phyloP scores from a whole-genome alignment of 2,113 vertebrate genomes.

The Accipiter virgatus region DNA sequence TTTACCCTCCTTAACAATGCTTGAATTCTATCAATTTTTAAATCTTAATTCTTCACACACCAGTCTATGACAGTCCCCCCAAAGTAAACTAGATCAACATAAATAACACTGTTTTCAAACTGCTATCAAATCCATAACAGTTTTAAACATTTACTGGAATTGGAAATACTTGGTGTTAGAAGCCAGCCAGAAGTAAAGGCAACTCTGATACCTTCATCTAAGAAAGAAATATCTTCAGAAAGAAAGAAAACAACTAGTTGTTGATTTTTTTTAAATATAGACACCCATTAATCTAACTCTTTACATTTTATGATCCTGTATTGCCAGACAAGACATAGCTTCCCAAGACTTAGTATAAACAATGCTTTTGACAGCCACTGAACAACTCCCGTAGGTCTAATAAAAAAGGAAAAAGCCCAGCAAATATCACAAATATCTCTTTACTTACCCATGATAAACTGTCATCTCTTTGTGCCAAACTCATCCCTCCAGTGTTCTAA shows the following conservation, averaged over 20 bases:
- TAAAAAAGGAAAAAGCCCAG: not conserved
- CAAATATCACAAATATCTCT: not conserved
- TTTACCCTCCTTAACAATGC: not conserved
- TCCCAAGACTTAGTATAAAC: not conserved
- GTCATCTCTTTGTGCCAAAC: not conserved
- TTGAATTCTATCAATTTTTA: not conserved
- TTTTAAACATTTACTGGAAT: not conserved
- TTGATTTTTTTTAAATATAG: not conserved
- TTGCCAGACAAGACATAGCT: not conserved
- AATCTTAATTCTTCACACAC: not conserved
- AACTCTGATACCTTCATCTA: not conserved
- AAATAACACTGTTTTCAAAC: not conserved
- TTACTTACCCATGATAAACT: not conserved
- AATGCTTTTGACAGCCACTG: not conserved
- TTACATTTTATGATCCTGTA: not conserved
- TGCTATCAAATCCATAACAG: not conserved
- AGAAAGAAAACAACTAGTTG: not conserved
- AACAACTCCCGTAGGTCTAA: not conserved
- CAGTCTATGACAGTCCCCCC: not conserved
- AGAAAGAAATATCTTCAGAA: not conserved
- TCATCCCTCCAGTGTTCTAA: not conserved
- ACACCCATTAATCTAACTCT: not conserved
- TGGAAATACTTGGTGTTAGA: not conserved
- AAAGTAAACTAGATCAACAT: not conserved
- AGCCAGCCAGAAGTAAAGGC: not conserved